Conservation (phyloP, 2,113 vertebrate genomes). For the Toxostoma redivivum region DNA sequence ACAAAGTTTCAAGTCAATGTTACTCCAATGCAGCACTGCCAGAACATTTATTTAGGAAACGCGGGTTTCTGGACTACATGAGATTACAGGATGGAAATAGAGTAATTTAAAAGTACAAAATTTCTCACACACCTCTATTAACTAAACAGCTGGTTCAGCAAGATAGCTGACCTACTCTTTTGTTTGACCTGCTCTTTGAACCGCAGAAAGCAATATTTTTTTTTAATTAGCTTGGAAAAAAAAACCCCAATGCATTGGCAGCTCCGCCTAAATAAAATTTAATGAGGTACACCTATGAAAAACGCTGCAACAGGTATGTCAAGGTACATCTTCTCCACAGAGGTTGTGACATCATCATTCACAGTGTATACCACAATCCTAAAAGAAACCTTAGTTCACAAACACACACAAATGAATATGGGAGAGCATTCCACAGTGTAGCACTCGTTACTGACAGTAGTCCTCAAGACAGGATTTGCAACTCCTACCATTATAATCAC, state of each 20-base stretch:
- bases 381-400: not conserved
- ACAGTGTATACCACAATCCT: not conserved
- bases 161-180: not conserved
- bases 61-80: not conserved
- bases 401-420: not conserved
- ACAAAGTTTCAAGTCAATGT: not conserved
- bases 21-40: not conserved
- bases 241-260: rapidly evolving
- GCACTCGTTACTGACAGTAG: not conserved
- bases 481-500: not conserved
- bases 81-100: not conserved
- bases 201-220: not conserved
- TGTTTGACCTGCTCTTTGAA: not conserved
- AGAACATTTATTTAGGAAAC: not conserved
- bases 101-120: not conserved
- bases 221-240: not conserved
- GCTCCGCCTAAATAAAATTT: not conserved
- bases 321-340: not conserved
- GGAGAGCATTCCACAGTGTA: not conserved
- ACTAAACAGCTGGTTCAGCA: not conserved
- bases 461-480: not conserved
- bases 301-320: not conserved
- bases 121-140: not conserved
- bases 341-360: not conserved
- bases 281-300: not conserved